Base-by-base conservation (phyloP, 1,140 invertebrate species). In the Ips nitidus region DNA sequence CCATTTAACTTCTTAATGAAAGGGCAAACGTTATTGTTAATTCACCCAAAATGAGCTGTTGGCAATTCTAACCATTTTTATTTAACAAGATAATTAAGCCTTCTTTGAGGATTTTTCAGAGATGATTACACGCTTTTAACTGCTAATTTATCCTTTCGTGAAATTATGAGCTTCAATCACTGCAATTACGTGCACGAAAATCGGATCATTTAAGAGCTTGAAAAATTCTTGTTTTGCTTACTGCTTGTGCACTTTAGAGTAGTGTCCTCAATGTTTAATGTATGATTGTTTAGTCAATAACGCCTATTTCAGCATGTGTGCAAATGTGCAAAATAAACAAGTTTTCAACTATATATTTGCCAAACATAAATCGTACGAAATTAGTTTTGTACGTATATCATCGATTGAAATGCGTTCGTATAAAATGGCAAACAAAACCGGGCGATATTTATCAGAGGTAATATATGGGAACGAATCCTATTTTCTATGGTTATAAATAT, bases 101-200 rank as follows among this genome's bases (percentile, higher is more conserved):
- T 50, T 50, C 45, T 50, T 50, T 22, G 45, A 50, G 45, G 45
- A 50, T 50, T 50, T 22, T 22, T 8, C 7, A 22, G 45, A 22
- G 7, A 50, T 50, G 45, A 50, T 50, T 50, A 50, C 45, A 22
- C 3, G 22, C 7, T 6, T 50, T 50, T 8, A 50, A 22, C 45
- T 50, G 45, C 3, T 6, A 50, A 50, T 22, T 50, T 22, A 6
- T 50, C 45, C 45, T 8, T 50, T 50, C 45, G 45, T 22, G 45
- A 50, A 50, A 22, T 50, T 50, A 50, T 50, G 45, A 22, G 6
- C 22, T 50, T 50, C 45, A 50, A 50, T 50, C 45, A 50, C 45
- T 50, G 22, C 45, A 50, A 50, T 50, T 50, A 50, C 45, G 45
- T 50, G 45, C 45, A 50, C 45, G 45, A 50, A 50, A 50, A 50